Base-by-base conservation (phyloP, 2,797 vertebrate genomes). In the Hafferia zeledoni region DNA sequence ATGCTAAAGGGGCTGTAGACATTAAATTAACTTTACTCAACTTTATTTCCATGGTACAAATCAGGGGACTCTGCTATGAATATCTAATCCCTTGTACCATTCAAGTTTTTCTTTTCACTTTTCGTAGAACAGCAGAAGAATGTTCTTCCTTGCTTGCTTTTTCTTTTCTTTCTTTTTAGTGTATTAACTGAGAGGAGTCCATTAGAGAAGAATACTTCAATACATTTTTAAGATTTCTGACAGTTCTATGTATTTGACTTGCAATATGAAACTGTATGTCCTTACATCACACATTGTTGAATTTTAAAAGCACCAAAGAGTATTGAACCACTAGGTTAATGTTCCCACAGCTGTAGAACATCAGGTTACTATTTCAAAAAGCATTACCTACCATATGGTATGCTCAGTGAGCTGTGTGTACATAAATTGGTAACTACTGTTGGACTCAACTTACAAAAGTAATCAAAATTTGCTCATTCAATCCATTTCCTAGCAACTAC, bases 401-500 rank as follows among this genome's bases (percentile, higher is more conserved):
- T 47, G 25, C 41, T 92, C 75, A 89, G 39, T 71, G 30, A 89
- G 17, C 65, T 88, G 28, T 83, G 64, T 75, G 17, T 85, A 84
- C 71, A 78, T 67, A 83, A 75, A 60, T 12, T 37, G 43, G 68
- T 68, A 91, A 68, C 39, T 71, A 60, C 17, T 46, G 28, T 94
- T 93, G 71, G 31, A 46, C 43, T 80, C 75, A 33, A 28, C 64
- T 86, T 74, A 67, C 20, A 67, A 49, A 80, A 92, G 43, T 64
- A 92, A 94, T 85, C 18, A 75, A 93, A 95, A 95, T 79, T 92
- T 94, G 17, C 33, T 91, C 39, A 16, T 83, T 91, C 72, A 47
- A 6, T 60, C 39, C 4, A 75, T 89, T 90, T 91, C 87, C 83
- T 85, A 72, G 91, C 75, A 95, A 87, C 89, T 71, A 39, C 44